phyloP scores from a whole-genome alignment of 1,140 invertebrate genomes.

The Drosophila quadrilineata region DNA sequence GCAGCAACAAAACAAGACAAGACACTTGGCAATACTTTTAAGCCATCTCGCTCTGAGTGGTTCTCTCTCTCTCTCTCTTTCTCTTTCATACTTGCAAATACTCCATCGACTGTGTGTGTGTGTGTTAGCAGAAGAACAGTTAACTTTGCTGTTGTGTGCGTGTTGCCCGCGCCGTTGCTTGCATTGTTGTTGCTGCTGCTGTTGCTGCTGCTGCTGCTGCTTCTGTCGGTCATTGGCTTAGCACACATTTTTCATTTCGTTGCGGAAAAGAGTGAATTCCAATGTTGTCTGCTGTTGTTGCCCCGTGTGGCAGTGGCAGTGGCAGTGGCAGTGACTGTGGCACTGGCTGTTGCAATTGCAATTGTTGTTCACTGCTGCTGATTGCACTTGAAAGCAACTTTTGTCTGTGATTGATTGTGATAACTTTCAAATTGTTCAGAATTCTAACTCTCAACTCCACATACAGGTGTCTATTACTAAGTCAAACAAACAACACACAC shows the following conservation, averaged over 20 bases:
- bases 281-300: conserved; percentile 27
- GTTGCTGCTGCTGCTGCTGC: conserved; percentile 48
- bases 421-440: conserved; percentile 22
- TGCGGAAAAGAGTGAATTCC: conserved; percentile 78
- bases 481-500: conserved; percentile 52
- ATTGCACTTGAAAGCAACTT: conserved; percentile 7
- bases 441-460: conserved; percentile 34
- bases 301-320: conserved; percentile 12
- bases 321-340: neutral
- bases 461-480: conserved; percentile 74
- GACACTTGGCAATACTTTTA: conserved; percentile 11
- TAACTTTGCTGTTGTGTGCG: conserved; percentile 63
- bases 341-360: conserved; percentile 13
- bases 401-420: conserved; percentile 30
- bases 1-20: conserved; percentile 15
- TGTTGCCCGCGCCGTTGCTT: conserved; percentile 36
- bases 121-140: conserved; percentile 51
- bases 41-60: neutral
- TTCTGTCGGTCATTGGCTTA: conserved; percentile 81
- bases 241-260: conserved; percentile 81
- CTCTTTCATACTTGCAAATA: conserved; percentile 52
- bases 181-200: conserved; percentile 36
- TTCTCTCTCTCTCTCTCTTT: conserved; percentile 27
- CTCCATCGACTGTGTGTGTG: conserved; percentile 36
- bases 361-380: conserved; percentile 3